Evolutionary conservation across 2,888 invertebrate species (phyloP).

Genomic region (Drosophila emarginata): DNA sequence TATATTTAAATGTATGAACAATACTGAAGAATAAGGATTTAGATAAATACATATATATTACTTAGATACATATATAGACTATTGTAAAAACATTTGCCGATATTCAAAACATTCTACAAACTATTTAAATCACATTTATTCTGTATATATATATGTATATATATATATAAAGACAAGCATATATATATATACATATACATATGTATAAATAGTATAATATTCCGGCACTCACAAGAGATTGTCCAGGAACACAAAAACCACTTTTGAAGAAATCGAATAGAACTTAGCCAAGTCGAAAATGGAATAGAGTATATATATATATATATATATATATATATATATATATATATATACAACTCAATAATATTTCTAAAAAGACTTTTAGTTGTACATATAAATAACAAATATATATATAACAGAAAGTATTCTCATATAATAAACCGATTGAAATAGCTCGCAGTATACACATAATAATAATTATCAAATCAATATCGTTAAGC

Average conservation of each 20-base stretch:
- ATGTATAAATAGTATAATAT: slow-evolving; percentile 1
- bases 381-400: background rate
- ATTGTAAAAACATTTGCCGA: background rate
- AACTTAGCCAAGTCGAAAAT: background rate
- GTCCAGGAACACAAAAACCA: background rate
- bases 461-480: background rate
- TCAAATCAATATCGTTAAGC: too few species aligned
- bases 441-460: background rate
- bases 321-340: background rate
- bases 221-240: background rate
- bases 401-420: too few species aligned
- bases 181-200: slow-evolving; percentile 1
- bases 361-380: background rate
- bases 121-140: background rate
- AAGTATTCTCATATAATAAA: slow-evolving; percentile 21
- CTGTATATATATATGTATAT: background rate
- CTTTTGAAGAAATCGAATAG: background rate
- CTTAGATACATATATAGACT: background rate
- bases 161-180: too few species aligned
- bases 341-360: background rate
- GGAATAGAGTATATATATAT: background rate
- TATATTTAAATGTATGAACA: too few species aligned
- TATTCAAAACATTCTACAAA: background rate
- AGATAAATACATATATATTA: background rate
- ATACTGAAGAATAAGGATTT: background rate